Evolutionary conservation across 2,888 invertebrate genomes (phyloP), one percentile per base, ranked within the genome.

Genomic region (Caenorhabditis sp.): DNA sequence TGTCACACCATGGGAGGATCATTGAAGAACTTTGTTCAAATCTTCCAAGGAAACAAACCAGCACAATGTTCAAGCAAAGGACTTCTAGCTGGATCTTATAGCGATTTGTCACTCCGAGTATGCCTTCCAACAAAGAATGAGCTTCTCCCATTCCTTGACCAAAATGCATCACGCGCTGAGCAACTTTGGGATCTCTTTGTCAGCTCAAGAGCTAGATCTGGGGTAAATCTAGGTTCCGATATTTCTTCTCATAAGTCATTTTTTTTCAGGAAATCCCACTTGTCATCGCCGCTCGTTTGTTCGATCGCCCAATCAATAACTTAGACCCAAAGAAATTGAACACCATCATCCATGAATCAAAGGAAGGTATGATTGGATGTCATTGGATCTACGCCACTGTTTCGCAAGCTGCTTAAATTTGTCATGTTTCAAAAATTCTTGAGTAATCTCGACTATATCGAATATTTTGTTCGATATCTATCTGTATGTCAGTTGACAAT

Each of bases 121-220:
- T 87, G 87, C 65, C 80, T 87, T 25, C 87, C 87, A 49, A 83
- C 82, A 49, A 86, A 85, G 66, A 83, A 82, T 61, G 87, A 87
- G 64, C 80, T 87, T 25, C 78, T 87, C 52, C 87, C 87, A 31
- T 87, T 87, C 82, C 76, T 87, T 10, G 87, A 87, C 69, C 78
- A 82, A 83, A 87, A 87, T 63, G 73, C 84, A 25, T 78, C 72
- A 54, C 83, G 87, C 53, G 87, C 87, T 23, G 83, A 87, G 68
- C 85, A 87, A 65, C 78, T 87, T 14, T 87, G 87, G 86, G 85
- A 87, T 59, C 78, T 87, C 21, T 87, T 87, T 59, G 82, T 87
- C 53, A 83, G 82, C 77, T 83, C 83, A 58, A 80, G 86, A 53
- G 85, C 86, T 31, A 81, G 87, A 56, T 82, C 82, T 49, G 82